Conservation (phyloP, 2,113 vertebrate genomes). For the Typhlomys cinereus region DNA sequence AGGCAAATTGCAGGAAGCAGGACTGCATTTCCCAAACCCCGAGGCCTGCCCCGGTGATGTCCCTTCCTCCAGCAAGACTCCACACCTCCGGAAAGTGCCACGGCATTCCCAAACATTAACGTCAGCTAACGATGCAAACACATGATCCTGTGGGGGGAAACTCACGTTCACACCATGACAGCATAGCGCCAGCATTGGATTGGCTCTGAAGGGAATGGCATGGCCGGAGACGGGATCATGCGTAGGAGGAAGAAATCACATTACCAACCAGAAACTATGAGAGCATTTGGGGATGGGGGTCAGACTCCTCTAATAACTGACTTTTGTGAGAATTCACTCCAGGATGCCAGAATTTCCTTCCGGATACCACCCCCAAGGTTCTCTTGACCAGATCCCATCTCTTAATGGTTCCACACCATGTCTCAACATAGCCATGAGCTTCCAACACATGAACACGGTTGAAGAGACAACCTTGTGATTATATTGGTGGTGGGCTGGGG, state of each 20-base stretch:
- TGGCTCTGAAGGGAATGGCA: neutral
- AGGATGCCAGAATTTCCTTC: neutral
- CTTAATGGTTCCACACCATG: neutral
- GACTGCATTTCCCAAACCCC: too few relatives aligned
- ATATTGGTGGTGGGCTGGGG: neutral
- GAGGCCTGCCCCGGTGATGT: too few relatives aligned
- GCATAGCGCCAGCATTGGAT: neutral
- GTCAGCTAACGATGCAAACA: too few relatives aligned
- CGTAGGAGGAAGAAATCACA: neutral
- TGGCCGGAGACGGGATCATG: neutral
- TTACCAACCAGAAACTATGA: neutral
- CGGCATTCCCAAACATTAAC: too few relatives aligned
- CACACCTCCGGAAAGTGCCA: too few relatives aligned
- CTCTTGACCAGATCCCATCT: neutral
- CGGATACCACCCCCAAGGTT: neutral
- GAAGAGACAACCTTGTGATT: too few relatives aligned
- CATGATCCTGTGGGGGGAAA: too few relatives aligned
- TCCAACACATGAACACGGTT: neutral
- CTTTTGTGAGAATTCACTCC: neutral
- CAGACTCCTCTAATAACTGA: neutral
- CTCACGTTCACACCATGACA: too few relatives aligned
- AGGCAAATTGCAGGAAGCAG: too few relatives aligned
- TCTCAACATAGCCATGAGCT: neutral
- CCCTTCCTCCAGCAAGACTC: too few relatives aligned
- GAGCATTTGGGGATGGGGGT: too few relatives aligned